These are phyloP conservation scores for Oryzaephilus surinamensis DNA, from an alignment of 1,140 invertebrate genomes.

Conservation along the genomic window DNA sequence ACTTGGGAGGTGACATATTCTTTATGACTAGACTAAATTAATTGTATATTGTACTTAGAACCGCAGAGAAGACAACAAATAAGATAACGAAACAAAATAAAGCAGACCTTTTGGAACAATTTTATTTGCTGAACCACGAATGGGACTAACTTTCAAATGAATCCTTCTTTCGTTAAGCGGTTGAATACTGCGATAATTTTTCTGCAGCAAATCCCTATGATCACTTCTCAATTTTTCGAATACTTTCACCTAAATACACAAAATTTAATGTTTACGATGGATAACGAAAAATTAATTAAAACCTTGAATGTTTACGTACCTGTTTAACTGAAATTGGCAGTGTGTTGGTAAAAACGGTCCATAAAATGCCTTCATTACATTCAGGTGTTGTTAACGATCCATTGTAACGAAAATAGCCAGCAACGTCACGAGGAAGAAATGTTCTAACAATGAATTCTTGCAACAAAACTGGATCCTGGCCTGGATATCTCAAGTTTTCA, in stretches of 20 bases:
- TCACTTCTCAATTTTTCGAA: slow-evolving; percentile 36
- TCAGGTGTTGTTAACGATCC: slow-evolving; percentile 67
- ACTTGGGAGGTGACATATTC: no score
- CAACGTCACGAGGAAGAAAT: slow-evolving; percentile 40
- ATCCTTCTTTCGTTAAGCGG: slow-evolving; percentile 25
- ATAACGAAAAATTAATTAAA: slow-evolving; percentile 4
- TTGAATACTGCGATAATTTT: slow-evolving; percentile 38
- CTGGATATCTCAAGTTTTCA: slow-evolving; percentile 38
- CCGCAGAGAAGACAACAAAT: no score
- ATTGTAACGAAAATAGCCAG: slow-evolving; percentile 52
- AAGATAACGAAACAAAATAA: neutral
- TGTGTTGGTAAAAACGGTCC: slow-evolving; percentile 56
- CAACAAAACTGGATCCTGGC: slow-evolving; percentile 33
- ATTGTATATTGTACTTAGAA: no score
- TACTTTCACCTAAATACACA: slow-evolving; percentile 29
- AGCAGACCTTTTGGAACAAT: neutral
- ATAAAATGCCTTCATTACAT: slow-evolving; percentile 61
- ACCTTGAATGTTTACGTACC: slow-evolving; percentile 38
- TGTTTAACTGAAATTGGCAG: slow-evolving; percentile 47
- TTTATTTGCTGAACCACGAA: slow-evolving; percentile 2
- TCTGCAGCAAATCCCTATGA: slow-evolving; percentile 27
- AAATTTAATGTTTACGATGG: slow-evolving; percentile 4
- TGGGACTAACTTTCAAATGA: slow-evolving; percentile 20
- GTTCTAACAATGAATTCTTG: slow-evolving; percentile 2
- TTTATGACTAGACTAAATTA: no score